phyloP scores from a whole-genome alignment of 2,888 invertebrate genomes.

The Hedychridium roseum region DNA sequence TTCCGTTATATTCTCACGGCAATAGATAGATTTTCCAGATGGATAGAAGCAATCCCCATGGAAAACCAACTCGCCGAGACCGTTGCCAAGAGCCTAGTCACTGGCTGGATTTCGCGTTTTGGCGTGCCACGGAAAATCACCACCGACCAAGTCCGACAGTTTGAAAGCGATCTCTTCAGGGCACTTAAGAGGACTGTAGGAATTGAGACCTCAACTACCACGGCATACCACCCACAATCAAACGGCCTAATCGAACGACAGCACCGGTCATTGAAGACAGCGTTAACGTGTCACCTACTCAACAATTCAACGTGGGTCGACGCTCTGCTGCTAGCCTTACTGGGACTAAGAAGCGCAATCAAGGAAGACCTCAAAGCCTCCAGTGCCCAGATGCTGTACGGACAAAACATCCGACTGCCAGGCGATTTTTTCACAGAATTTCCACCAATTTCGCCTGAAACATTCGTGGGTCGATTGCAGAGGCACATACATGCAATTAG shows the following conservation, averaged over 20 bases:
- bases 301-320: background rate
- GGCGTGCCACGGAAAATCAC: constrained; percentile 30
- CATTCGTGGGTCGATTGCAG: too few relatives aligned
- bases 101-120: constrained; percentile 29
- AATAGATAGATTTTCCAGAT: constrained; percentile 41
- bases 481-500: too few relatives aligned
- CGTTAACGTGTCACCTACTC: background rate
- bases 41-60: constrained; percentile 30
- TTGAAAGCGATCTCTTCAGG: constrained; percentile 36
- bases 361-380: too few relatives aligned
- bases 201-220: constrained; percentile 16
- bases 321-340: background rate
- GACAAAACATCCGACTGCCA: too few relatives aligned
- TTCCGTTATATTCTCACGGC: constrained; percentile 51
- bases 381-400: too few relatives aligned
- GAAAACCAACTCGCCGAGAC: constrained; percentile 25
- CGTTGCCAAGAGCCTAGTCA: constrained; percentile 22
- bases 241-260: constrained; percentile 30
- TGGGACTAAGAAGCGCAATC: background rate
- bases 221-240: constrained; percentile 21
- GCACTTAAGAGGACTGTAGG: constrained; percentile 15
- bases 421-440: too few relatives aligned
- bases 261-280: background rate
- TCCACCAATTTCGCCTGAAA: too few relatives aligned
- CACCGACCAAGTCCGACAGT: constrained; percentile 39